These are phyloP conservation scores for Leucoraja erinaceus DNA, from an alignment of 2,113 vertebrate genomes.

Conservation along the genomic window DNA sequence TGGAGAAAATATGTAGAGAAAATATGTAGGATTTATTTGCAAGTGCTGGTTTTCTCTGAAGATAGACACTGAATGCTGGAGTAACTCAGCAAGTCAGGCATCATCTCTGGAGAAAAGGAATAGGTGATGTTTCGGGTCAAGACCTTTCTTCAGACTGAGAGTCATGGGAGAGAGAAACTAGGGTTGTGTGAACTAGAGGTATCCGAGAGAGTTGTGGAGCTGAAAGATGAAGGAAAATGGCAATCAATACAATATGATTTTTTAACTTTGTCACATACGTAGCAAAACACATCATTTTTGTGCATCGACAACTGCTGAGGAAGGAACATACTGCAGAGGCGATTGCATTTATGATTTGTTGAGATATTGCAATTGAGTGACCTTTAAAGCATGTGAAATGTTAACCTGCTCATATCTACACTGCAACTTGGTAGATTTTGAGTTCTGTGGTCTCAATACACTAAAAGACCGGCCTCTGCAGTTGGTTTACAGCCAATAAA, in stretches of 20 bases:
- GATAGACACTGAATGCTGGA: too few species aligned
- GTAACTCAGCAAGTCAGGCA: too few species aligned
- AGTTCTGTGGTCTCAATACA: not conserved
- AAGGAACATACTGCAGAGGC: too few species aligned
- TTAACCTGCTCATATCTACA: not conserved
- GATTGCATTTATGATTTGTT: not conserved
- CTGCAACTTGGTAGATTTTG: constrained; percentile 26
- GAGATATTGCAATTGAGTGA: not conserved
- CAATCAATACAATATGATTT: not conserved
- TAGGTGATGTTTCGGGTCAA: too few species aligned
- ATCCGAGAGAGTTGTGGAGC: too few species aligned
- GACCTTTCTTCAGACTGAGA: too few species aligned
- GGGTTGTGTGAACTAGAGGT: too few species aligned
- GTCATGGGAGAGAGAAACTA: too few species aligned
- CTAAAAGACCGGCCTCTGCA: constrained; percentile 13
- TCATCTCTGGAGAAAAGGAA: too few species aligned
- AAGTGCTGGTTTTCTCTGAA: too few species aligned
- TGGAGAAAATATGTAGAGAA: too few species aligned
- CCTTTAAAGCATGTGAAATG: not conserved
- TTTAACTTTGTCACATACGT: not conserved
- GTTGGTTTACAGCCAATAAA: constrained; percentile 21
- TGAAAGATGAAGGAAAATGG: not conserved
- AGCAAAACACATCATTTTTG: not conserved
- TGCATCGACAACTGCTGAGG: not conserved
- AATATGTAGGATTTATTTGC: too few species aligned